Conservation (phyloP, 2,888 invertebrate genomes). For the Sarcophaga subvicina region DNA sequence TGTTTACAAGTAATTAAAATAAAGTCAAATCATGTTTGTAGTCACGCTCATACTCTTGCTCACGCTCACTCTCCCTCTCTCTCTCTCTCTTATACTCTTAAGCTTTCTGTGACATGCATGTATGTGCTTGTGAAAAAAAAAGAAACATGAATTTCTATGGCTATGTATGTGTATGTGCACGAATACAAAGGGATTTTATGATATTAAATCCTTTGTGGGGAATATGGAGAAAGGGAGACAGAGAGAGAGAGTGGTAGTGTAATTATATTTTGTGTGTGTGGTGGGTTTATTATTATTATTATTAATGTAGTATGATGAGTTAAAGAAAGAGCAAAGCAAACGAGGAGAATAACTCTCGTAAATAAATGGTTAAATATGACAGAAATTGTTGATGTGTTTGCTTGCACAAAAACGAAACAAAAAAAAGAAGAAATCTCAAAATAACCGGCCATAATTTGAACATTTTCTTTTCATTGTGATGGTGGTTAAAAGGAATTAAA, state of each 20-base stretch:
- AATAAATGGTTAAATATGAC: too few relatives aligned
- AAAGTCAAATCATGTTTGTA: slow-evolving; percentile 65
- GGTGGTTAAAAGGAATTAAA: slow-evolving; percentile 61
- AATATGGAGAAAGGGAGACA: too few relatives aligned
- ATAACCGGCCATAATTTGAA: slow-evolving; percentile 51
- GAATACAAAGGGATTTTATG: slow-evolving; percentile 57
- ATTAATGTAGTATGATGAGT: too few relatives aligned
- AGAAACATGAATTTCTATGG: too few relatives aligned
- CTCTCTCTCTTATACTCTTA: too few relatives aligned
- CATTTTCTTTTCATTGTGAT: slow-evolving; percentile 57
- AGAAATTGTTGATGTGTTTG: too few relatives aligned
- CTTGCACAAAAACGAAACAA: too few relatives aligned
- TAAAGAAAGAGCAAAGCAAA: too few relatives aligned
- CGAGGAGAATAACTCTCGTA: too few relatives aligned
- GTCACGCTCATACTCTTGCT: not conserved
- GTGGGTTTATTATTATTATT: not conserved
- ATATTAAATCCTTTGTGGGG: slow-evolving; percentile 55
- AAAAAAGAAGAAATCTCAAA: not conserved
- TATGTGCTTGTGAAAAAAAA: not conserved
- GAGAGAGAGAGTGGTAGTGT: slow-evolving; percentile 25
- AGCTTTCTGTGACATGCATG: not conserved
- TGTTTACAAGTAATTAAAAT: slow-evolving; percentile 70
- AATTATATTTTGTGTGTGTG: too few relatives aligned
- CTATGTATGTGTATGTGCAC: slow-evolving; percentile 5
- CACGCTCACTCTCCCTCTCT: not conserved